phyloP scores from a whole-genome alignment of 1,140 invertebrate genomes.

The Zophobas atratus region DNA sequence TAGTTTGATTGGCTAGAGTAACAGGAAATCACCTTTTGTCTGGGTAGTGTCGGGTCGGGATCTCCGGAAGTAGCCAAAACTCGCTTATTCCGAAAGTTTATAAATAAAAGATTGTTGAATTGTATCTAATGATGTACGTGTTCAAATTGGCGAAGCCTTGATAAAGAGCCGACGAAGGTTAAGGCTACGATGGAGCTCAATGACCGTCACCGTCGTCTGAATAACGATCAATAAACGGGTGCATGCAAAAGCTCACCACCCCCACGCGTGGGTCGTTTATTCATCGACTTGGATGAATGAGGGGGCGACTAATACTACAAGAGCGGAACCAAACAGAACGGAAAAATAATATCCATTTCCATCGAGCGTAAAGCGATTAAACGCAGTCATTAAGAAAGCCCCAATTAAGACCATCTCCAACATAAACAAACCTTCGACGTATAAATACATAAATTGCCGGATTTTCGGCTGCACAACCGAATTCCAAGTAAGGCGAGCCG shows the following conservation, averaged over 20 bases:
- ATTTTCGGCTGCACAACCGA: background rate
- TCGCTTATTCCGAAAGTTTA: slow-evolving; percentile 5
- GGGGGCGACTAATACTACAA: slow-evolving; percentile 32
- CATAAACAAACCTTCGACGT: slow-evolving; percentile 27
- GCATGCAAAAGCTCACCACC: slow-evolving; percentile 42
- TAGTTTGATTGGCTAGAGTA: background rate
- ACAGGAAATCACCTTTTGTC: too few relatives aligned
- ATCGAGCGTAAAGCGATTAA: slow-evolving; percentile 38
- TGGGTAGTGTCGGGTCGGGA: background rate
- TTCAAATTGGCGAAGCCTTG: slow-evolving; percentile 42
- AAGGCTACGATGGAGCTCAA: slow-evolving; percentile 58
- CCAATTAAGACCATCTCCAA: slow-evolving; percentile 28
- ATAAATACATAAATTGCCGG: slow-evolving; percentile 16
- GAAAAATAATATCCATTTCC: slow-evolving; percentile 43
- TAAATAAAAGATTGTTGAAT: slow-evolving; percentile 39
- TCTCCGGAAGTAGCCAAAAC: slow-evolving; percentile 5
- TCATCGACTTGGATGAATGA: slow-evolving; percentile 34
- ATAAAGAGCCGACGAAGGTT: slow-evolving; percentile 54
- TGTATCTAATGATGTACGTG: slow-evolving; percentile 13
- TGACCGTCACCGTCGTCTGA: slow-evolving; percentile 54
- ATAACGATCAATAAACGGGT: slow-evolving; percentile 45
- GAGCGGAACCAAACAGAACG: slow-evolving; percentile 26
- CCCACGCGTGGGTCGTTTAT: slow-evolving; percentile 6
- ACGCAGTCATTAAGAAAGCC: slow-evolving; percentile 5
- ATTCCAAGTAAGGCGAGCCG: slow-evolving; percentile 1